Conservation (phyloP, 2,888 invertebrate species). For the Drosophila phalerata region DNA sequence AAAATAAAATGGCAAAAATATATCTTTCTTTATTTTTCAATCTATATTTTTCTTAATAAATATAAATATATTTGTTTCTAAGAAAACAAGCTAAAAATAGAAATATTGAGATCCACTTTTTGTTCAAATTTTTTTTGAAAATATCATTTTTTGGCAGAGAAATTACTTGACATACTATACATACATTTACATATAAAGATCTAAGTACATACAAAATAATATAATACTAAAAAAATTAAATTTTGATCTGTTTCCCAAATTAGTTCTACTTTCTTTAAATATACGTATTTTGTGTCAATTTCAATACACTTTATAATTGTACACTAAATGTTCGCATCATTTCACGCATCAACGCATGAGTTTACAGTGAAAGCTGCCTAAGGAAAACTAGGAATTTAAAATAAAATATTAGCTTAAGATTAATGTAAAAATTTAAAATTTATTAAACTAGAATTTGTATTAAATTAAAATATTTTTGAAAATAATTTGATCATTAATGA, state of each 20-base stretch:
- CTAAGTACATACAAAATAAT: not conserved
- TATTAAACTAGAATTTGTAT: not conserved
- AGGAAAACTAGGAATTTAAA: not conserved
- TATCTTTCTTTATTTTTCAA: not conserved
- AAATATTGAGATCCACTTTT: not conserved
- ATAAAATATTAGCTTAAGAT: not conserved
- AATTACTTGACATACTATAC: not conserved
- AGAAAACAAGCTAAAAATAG: not conserved
- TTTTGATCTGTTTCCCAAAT: constrained; percentile 24
- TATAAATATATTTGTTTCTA: not conserved
- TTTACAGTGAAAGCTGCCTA: not conserved
- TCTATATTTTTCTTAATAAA: not conserved
- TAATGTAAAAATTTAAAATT: not conserved
- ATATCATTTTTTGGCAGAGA: not conserved
- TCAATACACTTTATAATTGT: not conserved
- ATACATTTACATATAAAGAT: not conserved
- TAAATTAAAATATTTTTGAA: not conserved
- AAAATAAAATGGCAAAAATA: not conserved
- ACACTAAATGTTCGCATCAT: constrained; percentile 40
- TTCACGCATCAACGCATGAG: constrained; percentile 56
- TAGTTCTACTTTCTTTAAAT: constrained; percentile 38
- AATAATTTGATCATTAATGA: not conserved
- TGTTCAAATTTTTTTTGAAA: no score
- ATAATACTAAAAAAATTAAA: no score
- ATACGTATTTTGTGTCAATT: not conserved